Conservation (phyloP, 1,140 invertebrate species). For the Halotydeus destructor region DNA sequence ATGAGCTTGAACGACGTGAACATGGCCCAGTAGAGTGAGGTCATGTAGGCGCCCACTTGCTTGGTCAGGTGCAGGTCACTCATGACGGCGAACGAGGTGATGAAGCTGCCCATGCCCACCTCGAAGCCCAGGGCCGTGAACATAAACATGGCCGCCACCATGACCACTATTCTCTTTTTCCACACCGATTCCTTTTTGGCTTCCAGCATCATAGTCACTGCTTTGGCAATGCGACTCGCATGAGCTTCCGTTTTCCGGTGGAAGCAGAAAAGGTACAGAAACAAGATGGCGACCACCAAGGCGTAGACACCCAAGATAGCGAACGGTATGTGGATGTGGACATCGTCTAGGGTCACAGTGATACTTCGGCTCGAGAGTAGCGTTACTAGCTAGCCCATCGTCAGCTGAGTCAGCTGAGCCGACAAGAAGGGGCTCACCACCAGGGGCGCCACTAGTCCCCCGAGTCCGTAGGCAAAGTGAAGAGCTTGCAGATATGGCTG, state of each 20-base stretch:
- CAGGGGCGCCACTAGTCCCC: constrained; percentile 30
- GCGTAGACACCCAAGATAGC: not conserved
- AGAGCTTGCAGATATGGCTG: constrained; percentile 29
- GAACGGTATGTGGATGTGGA: not conserved
- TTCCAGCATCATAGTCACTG: not conserved
- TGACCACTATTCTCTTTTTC: no score
- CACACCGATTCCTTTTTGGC: no score
- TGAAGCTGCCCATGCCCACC: constrained; percentile 28
- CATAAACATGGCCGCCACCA: no score
- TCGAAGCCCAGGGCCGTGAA: no score
- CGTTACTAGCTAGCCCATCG: not conserved
- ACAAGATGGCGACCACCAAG: not conserved
- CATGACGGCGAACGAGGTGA: constrained; percentile 25
- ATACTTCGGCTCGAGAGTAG: not conserved
- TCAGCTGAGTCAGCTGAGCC: constrained; percentile 10
- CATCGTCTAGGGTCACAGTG: not conserved
- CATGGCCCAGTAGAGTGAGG: constrained; percentile 30
- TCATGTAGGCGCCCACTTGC: constrained; percentile 23
- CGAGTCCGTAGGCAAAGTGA: constrained; percentile 31
- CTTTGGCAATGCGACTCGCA: not conserved
- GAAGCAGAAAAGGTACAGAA: not conserved
- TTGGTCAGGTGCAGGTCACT: constrained; percentile 22
- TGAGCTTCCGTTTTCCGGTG: not conserved
- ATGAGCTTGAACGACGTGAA: no score
- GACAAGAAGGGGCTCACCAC: constrained; percentile 25